Percentiles rank a stretch among this genome's conserved stretches.
phyloP scores from a whole-genome alignment of 2,797 vertebrate species.

The Gambelia wislizenii region DNA sequence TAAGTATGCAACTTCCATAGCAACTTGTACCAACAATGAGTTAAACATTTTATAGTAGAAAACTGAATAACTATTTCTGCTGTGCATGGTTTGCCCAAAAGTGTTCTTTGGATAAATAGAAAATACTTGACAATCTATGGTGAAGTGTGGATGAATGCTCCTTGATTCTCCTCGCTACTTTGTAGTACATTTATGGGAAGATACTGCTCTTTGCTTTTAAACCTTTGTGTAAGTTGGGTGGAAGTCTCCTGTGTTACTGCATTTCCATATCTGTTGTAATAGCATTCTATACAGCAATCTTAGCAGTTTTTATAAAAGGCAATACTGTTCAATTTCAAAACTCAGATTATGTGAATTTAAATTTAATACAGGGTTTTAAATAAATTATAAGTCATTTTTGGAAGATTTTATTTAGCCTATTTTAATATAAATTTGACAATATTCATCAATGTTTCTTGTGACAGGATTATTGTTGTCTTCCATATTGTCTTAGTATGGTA shows the following conservation, averaged over 20 bases:
- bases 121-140: background rate
- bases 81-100: constrained; percentile 6
- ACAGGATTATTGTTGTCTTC: background rate
- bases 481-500: background rate
- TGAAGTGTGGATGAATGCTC: no score
- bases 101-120: background rate
- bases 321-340: constrained; percentile 54
- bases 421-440: background rate
- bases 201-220: background rate
- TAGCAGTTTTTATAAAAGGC: constrained; percentile 22
- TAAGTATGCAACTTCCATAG: background rate
- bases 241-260: constrained; percentile 34
- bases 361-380: constrained; percentile 34
- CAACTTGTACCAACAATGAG: constrained; percentile 25
- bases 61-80: constrained; percentile 32
- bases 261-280: constrained; percentile 45
- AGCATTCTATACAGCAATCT: constrained; percentile 50
- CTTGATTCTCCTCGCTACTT: no score
- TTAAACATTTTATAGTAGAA: constrained; percentile 23
- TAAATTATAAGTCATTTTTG: constrained; percentile 62
- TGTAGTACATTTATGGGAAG: no score
- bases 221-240: background rate
- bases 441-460: constrained; percentile 31
- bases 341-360: constrained; percentile 57
- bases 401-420: constrained; percentile 39